Evolutionary conservation across 64 coral and sea anemone genomes (phyloP), one percentile per base, ranked within the genome.

Genomic region (Pocillopora damicornis): DNA sequence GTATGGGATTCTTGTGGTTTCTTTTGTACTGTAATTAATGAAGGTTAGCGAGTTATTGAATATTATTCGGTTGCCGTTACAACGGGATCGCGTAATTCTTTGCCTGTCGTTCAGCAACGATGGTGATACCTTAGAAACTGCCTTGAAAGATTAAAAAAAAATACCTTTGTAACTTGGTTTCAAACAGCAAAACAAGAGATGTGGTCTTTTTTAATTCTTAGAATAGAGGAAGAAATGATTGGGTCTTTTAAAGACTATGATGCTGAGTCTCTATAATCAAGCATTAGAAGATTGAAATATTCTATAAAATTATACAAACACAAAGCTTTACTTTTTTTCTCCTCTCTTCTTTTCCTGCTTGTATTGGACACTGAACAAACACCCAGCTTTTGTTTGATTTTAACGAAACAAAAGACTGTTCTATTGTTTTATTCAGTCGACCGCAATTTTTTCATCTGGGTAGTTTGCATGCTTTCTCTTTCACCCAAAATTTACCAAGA

Each of bases 81-180:
- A 77, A 42, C 75, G 16, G 61, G 10, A 83, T 56, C 16, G 58
- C 6, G n/a, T 38, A 68, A 72, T 45, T 58, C 25, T 17, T 72
- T 57, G 17, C 13, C 36, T 23, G 11, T 81, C 35, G 25, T 34
- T 35, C 17, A 59, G 11, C 57, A 14, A 13, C 23, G 34, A 61
- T 11, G 58, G 11, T 36, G 60, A 59, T 60, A 6, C 36, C 15
- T 35, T 36, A 35, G 45, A 10, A 1, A 37, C 13, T 10, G 13
- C 9, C 4, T 2, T 79, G 77, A 25, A 13, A 20, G 13, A 11
- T 17, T 60, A 60, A 25, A 57, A 6, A 77, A 18, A 71, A 38
- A 85, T 85, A 42, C 81, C 81, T 58, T 22, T 1, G 81, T 85
- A 72, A 23, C 81, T 42, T 51, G 15, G 30, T 17, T 63, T 15